Conservation (phyloP, 2,888 invertebrate genomes). For the Thera britannica region DNA sequence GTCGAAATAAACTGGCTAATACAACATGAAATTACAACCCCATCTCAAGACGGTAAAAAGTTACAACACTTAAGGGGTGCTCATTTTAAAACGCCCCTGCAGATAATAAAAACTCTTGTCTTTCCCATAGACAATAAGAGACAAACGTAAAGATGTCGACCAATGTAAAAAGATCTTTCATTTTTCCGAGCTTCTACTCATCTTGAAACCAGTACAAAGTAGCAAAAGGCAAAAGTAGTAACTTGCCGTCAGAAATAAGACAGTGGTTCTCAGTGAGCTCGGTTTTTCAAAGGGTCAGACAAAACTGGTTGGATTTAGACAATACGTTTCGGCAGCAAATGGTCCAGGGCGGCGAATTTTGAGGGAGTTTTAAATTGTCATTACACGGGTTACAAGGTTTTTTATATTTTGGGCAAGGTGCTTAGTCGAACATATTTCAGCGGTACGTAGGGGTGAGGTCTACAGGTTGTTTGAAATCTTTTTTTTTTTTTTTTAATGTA, state of each 20-base stretch:
- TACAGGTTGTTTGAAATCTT: slow-evolving; percentile 50
- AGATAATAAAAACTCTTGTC: slow-evolving; percentile 82
- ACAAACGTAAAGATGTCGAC: slow-evolving; percentile 65
- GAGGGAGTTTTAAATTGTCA: slow-evolving; percentile 77
- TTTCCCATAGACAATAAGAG: slow-evolving; percentile 80
- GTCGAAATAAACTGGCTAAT: slow-evolving; percentile 44
- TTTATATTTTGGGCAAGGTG: slow-evolving; percentile 72
- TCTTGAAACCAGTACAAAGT: not conserved
- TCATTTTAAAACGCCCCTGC: slow-evolving; percentile 75
- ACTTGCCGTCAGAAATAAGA: not conserved
- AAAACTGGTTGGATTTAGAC: slow-evolving; percentile 57
- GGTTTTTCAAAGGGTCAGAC: slow-evolving; percentile 39
- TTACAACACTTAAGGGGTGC: slow-evolving; percentile 75
- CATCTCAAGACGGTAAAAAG: slow-evolving; percentile 58
- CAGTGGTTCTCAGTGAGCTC: not conserved
- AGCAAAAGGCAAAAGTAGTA: not conserved
- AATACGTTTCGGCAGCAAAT: slow-evolving; percentile 70
- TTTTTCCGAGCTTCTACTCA: slow-evolving; percentile 3
- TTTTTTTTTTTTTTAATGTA: too few relatives aligned
- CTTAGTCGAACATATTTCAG: slow-evolving; percentile 70
- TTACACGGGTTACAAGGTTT: slow-evolving; percentile 76
- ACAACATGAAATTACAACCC: slow-evolving; percentile 59
- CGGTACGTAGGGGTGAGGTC: slow-evolving; percentile 34
- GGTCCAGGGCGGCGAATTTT: slow-evolving; percentile 71
- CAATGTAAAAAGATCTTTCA: slow-evolving; percentile 49